Conservation (phyloP, 1,140 invertebrate genomes). For the Conus betulinus region DNA sequence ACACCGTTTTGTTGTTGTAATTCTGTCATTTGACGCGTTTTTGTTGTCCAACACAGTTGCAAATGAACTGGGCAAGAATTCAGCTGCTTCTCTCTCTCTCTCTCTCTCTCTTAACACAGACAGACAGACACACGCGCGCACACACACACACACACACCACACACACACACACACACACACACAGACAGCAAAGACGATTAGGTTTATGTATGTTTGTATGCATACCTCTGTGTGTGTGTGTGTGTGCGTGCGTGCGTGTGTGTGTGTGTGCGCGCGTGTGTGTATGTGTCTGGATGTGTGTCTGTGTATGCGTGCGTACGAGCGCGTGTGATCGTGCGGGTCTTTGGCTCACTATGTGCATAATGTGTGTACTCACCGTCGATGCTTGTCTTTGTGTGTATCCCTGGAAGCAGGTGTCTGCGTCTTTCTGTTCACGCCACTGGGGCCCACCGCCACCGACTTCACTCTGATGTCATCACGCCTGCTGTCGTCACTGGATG, state of each 20-base stretch:
- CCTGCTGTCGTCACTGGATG: slow-evolving; percentile 26
- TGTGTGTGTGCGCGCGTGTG: slow-evolving; percentile 5
- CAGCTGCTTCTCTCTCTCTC: no score
- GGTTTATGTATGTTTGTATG: no score
- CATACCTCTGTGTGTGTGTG: background rate
- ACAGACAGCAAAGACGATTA: no score
- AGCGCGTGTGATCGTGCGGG: background rate
- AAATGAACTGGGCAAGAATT: no score
- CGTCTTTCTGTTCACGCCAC: slow-evolving; percentile 6
- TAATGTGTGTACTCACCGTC: background rate
- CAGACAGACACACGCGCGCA: no score
- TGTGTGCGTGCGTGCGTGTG: background rate
- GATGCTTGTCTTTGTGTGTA: background rate
- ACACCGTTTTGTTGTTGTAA: no score
- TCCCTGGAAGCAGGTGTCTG: background rate
- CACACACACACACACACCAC: no score
- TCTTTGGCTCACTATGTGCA: background rate
- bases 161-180: no score
- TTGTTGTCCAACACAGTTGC: no score
- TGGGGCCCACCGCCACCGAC: slow-evolving; percentile 22
- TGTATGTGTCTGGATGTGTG: slow-evolving; percentile 21
- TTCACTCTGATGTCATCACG: background rate
- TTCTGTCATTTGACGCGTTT: no score
- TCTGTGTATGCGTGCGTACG: slow-evolving; percentile 1
- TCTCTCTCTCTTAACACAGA: no score